Conservation (phyloP, 2,888 invertebrate species). For the Mythimna loreyi region DNA sequence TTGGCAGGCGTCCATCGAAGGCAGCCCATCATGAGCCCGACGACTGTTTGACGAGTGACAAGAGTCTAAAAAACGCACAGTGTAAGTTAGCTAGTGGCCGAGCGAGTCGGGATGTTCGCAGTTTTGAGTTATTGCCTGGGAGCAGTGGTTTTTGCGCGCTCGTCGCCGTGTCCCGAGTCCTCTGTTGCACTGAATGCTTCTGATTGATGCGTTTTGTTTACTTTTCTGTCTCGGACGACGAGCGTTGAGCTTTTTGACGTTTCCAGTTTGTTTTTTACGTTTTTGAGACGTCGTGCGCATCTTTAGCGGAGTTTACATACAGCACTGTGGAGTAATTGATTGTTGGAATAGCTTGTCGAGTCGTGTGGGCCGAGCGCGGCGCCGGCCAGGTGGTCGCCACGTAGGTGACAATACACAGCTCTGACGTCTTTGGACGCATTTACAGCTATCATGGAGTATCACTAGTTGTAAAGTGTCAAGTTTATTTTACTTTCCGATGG, state of each 20-base stretch:
- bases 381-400: slow-evolving; percentile 60
- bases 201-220: slow-evolving; percentile 82
- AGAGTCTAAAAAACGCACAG: slow-evolving; percentile 85
- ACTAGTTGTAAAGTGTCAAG: slow-evolving; percentile 58
- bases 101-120: slow-evolving; percentile 75
- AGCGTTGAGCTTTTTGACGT: slow-evolving; percentile 68
- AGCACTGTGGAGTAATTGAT: slow-evolving; percentile 64
- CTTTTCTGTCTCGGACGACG: slow-evolving; percentile 71
- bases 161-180: slow-evolving; percentile 60
- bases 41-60: slow-evolving; percentile 89
- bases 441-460: slow-evolving; percentile 47
- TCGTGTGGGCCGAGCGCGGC: slow-evolving; percentile 42
- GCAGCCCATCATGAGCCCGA: slow-evolving; percentile 88
- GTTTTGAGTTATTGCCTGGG: slow-evolving; percentile 86
- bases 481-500: slow-evolving; percentile 42
- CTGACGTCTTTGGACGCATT: slow-evolving; percentile 53
- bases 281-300: slow-evolving; percentile 52
- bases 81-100: slow-evolving; percentile 83
- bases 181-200: slow-evolving; percentile 63
- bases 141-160: slow-evolving; percentile 71
- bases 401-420: slow-evolving; percentile 60
- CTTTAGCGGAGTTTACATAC: slow-evolving; percentile 63
- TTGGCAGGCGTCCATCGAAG: slow-evolving; percentile 89
- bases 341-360: slow-evolving; percentile 51
- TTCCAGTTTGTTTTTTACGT: slow-evolving; percentile 65